Base-by-base conservation (phyloP, 2,888 invertebrate genomes). In the Agrotis ipsilon region DNA sequence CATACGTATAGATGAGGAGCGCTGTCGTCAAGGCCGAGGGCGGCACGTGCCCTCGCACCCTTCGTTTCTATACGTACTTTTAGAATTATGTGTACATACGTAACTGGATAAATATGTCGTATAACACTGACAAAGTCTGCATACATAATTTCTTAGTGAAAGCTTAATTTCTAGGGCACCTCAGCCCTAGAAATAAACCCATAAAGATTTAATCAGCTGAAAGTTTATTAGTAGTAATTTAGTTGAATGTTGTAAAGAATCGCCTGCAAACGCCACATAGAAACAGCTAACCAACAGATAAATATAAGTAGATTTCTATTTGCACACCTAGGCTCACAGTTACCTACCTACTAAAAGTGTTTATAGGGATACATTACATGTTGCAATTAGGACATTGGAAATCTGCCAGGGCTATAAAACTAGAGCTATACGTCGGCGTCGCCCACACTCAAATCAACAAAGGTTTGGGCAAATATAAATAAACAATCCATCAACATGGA, bases 11-110 rank as follows among this genome's bases (percentile, higher is more conserved):
- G 83, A 65, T 70, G 72, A 79, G 82, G 75, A 82, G 74, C 68
- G 83, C n/a, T 82, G 86, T 87, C 88, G 86, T 90, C 95, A 96
- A 95, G 95, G 95, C 92, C 94, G 92, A 89, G 88, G 89, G 82
- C 85, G 88, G 85, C 92, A 91, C 91, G 92, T 92, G 91, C 90
- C 89, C 82, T 86, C 81, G 71, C 75, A 72, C 68, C 85, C 83
- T 86, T 84, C 69, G 77, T 76, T 76, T 78, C 80, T 81, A 76
- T 76, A 69, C 32, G 66, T 62, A 68, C 68, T 48, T 70, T 14
- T 57, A 57, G 21, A 69, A 49, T 49, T 13, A 18, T 2, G 49
- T 49, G n/a, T n/a, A 66, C 24, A 24, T 60, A 66, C 70, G 46
- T 55, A 70, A 55, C 5, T 46, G 48, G n/a, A 67, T 67, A 59